These are phyloP conservation scores for Struthidea cinerea DNA, from an alignment of 2,113 vertebrate genomes.

Conservation along the genomic window DNA sequence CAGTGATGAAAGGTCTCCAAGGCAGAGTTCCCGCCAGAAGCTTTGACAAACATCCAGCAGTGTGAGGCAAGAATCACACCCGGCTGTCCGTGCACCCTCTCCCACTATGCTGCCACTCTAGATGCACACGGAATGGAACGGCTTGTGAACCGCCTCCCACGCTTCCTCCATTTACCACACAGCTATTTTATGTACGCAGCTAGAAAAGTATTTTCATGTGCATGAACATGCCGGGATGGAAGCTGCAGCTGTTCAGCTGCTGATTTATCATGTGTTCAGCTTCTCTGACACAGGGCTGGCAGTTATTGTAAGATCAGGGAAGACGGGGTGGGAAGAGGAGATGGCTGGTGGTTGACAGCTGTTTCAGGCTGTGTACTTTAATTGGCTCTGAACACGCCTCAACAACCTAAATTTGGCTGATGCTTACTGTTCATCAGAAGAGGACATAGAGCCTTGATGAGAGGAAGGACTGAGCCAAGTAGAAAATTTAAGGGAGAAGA, in stretches of 20 bases:
- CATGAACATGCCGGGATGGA: neutral
- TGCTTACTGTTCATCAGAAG: neutral
- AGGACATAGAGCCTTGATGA: neutral
- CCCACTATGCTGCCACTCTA: neutral
- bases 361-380: neutral
- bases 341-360: neutral
- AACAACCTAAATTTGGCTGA: neutral
- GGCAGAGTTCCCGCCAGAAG: neutral
- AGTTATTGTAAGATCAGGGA: neutral
- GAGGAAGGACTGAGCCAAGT: neutral
- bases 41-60: accelerated
- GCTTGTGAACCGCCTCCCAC: neutral
- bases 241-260: slow-evolving; percentile 52
- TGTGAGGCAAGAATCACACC: neutral
- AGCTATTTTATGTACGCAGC: neutral
- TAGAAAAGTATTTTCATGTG: neutral
- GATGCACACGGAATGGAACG: neutral
- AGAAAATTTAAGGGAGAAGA: neutral
- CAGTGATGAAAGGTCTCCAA: neutral
- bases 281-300: neutral
- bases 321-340: neutral
- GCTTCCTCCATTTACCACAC: neutral
- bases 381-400: neutral
- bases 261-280: slow-evolving; percentile 31
- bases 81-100: neutral